Base-by-base conservation (phyloP, 2,797 vertebrate species). In the Echiichthys vipera region DNA sequence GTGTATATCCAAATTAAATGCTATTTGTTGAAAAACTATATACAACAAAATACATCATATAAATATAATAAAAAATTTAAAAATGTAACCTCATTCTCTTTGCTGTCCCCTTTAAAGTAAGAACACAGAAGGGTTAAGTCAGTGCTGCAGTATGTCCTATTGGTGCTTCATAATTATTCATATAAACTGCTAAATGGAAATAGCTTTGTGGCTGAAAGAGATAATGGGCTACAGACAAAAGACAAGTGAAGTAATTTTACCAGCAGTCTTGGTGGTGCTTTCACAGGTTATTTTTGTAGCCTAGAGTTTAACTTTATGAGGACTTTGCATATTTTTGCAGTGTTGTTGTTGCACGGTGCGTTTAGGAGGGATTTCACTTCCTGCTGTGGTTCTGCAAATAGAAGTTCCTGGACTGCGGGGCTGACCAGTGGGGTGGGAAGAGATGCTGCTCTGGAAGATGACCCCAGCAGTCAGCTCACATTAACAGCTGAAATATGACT, bases 401-500 rank as follows among this genome's bases (percentile, higher is more conserved):
- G 83, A 88, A 85, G 85, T 85, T 85, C 56, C 77, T 78, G 71
- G 89, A 88, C 91, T 87, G 89, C 86, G 62, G 86, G 89, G 91
- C 68, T 77, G 78, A 84, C 90, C 90, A 61, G 88, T 89, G 89
- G 89, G 88, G 80, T 78, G 79, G 85, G 77, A 77, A 81, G 80
- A 84, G 74, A 79, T 56, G 57, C 63, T 65, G 75, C 88, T 81
- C 80, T 55, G 81, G 74, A 87, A 81, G 83, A 89, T 86, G 89
- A 91, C 91, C 91, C 84, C 80, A 88, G 83, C 89, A 91, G 91
- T 93, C 91, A 84, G 85, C 79, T 91, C 88, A 88, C 67, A 92
- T 93, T 92, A 92, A 84, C 84, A 75, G 84, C 80, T 85, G 86
- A 89, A 90, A 84, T 86, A 85, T 92, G 91, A 92, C 91, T 89